Evolutionary conservation across 2,888 invertebrate genomes (phyloP), one percentile per base, ranked within the genome.

Genomic region (Torymus aiolomorphi): DNA sequence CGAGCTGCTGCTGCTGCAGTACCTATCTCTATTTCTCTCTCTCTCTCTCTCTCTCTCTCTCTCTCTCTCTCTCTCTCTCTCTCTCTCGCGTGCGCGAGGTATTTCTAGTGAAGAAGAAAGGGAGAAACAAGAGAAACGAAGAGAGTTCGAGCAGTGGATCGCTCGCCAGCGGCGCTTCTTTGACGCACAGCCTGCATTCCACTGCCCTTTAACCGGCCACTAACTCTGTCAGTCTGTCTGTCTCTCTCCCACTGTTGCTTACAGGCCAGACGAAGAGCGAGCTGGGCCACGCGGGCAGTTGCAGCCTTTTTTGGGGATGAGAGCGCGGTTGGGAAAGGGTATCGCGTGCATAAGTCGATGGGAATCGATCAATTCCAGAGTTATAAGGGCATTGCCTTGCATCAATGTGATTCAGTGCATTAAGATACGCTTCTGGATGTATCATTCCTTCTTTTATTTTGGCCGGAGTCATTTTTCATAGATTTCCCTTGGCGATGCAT

Each of bases 151-250:
- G 56, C 24, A 16, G 20, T 42, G 16, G n/a, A 11, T 76, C 69
- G 31, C 24, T 54, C 61, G 56, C 13, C 16, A 52, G 62, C 67
- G 75, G 65, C 79, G 70, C 69, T 78, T 78, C 79, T 79, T 75
- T 79, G 75, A 71, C 59, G 75, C 49, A 65, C 70, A 20, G 65
- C n/a, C 65, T 59, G 65, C 79, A 79, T 75, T 79, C 75, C 79
- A 71, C 42, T 78, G 67, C 66, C 78, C 72, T 73, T 78, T 78
- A 78, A 78, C 72, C 78, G 31, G 61, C 31, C 66, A 69, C 61
- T 72, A 65, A 65, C 59, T 78, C 73, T 49, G 65, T 72, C 71
- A 65, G 66, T 78, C 73, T 49, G 65, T 77, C 65, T 59, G 51
- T 65, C 63, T 72, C 24, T 62, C 16, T 69, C 5, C 42, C 42